A percentile compares a stretch with the other conserved stretches of the same genome.
These are phyloP conservation scores for Brachypterus glaber DNA, from an alignment of 2,888 invertebrate genomes.

Conservation along the genomic window DNA sequence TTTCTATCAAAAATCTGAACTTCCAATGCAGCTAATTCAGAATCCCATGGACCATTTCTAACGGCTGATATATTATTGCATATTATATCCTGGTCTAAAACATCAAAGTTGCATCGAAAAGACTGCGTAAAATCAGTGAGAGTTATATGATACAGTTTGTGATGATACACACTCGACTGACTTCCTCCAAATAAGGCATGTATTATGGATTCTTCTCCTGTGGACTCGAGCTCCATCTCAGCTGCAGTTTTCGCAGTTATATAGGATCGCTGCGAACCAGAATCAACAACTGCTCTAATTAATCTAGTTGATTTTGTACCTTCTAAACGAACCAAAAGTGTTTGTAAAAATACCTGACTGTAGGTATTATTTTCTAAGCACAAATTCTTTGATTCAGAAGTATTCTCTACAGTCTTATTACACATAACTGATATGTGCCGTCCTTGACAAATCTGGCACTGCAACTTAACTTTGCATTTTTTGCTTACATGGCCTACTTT, in stretches of 20 bases:
- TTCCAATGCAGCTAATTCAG: conserved; percentile 10
- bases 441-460: too few relatives aligned
- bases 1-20: conserved; percentile 12
- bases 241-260: conserved; percentile 12
- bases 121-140: too few relatives aligned
- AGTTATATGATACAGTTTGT: too few relatives aligned
- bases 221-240: conserved; percentile 11
- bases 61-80: too few relatives aligned
- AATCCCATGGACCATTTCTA: conserved; percentile 13
- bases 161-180: background rate
- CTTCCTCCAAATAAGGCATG: conserved; percentile 22
- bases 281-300: conserved; percentile 17
- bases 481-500: too few relatives aligned
- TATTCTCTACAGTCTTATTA: too few relatives aligned
- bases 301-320: conserved; percentile 15
- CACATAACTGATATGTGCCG: too few relatives aligned
- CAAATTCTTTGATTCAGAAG: too few relatives aligned
- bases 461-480: too few relatives aligned
- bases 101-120: conserved; percentile 18
- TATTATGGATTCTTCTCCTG: conserved; percentile 23
- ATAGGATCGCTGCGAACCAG: conserved; percentile 21
- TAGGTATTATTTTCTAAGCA: too few relatives aligned
- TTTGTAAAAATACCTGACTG: too few relatives aligned
- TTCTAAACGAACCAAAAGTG: too few relatives aligned
- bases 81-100: conserved; percentile 13